A percentile compares a stretch with the other conserved stretches of the same genome.
These are phyloP conservation scores for Sericinus montela DNA, from an alignment of 2,888 invertebrate genomes.

Conservation along the genomic window DNA sequence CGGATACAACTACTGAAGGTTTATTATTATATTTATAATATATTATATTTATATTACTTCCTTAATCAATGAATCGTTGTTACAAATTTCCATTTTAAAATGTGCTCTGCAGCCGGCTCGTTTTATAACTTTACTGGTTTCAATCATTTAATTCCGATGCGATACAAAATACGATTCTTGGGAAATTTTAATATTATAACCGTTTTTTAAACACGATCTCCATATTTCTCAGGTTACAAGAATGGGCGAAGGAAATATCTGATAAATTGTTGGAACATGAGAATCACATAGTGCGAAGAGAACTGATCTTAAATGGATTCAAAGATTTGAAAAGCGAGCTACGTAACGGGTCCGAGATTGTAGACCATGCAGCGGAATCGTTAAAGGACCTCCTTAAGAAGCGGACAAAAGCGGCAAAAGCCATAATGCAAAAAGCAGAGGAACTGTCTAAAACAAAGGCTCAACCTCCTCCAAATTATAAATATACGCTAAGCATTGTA, in stretches of 20 bases:
- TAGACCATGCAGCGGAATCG: slow-evolving; percentile 46
- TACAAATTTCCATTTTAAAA: too few relatives aligned
- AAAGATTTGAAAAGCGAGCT: slow-evolving; percentile 44
- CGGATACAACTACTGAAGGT: too few relatives aligned
- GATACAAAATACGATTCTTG: not conserved
- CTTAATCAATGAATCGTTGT: too few relatives aligned
- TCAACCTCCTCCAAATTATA: slow-evolving; percentile 36
- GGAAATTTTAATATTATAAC: not conserved
- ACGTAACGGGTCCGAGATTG: slow-evolving; percentile 56
- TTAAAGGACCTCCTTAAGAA: slow-evolving; percentile 48
- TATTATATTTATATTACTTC: too few relatives aligned
- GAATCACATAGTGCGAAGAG: slow-evolving; percentile 48
- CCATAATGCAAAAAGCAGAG: slow-evolving; percentile 60
- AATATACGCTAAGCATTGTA: slow-evolving; percentile 56
- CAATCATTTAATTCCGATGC: too few relatives aligned
- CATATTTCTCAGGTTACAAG: slow-evolving; percentile 40
- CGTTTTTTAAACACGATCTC: not conserved
- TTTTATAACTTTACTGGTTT: too few relatives aligned
- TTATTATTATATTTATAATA: too few relatives aligned
- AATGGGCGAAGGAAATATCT: slow-evolving; percentile 60
- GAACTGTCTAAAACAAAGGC: slow-evolving; percentile 38
- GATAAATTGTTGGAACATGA: slow-evolving; percentile 46
- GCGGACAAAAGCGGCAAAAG: slow-evolving; percentile 51
- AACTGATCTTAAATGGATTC: slow-evolving; percentile 49
- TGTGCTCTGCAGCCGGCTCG: too few relatives aligned